Evolutionary conservation across 1,140 invertebrate genomes (phyloP), one percentile per base, ranked within the genome.

Genomic region (Bombus superbus): DNA sequence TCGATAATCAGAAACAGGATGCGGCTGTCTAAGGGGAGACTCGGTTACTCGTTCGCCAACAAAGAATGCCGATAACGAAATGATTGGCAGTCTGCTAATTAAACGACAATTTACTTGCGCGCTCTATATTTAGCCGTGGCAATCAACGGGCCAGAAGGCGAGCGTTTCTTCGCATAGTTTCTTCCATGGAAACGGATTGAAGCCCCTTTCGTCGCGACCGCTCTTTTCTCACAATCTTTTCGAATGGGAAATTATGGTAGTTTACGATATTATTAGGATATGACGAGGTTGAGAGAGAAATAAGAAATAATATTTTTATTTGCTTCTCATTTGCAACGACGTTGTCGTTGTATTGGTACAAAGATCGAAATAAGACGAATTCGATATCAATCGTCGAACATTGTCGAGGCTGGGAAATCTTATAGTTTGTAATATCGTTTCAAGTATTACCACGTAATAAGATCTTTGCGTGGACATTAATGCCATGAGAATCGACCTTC

Each of bases 51-150:
- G 69, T 77, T 69, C 62, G 59, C 66, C 64, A 90, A 91, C 89
- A 92, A 92, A 90, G 89, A 89, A 88, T 64, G 80, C 66, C 86
- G 91, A 92, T 91, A 91, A 92, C 85, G 69, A 91, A 92, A 91
- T 92, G 88, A 92, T 92, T 92, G 91, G 85, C 90, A 86, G 91
- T 76, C 81, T 66, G 76, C 80, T 91, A 91, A 91, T 91, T 91
- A 91, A 85, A 83, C 75, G 86, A 83, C 69, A 88, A 78, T 88
- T 90, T 90, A 86, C 79, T 86, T 76, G 83, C 38, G 25, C 44
- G 86, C 86, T 90, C 79, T 90, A 90, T 90, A 88, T 88, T 90
- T 90, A 88, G 72, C 76, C 15, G 53, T 28, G n/a, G 38, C 69
- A 78, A 86, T 86, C 83, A 47, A 1, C 32, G 69, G 35, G 66